These are phyloP conservation scores for Chloroceryle aenea DNA, from an alignment of 2,113 vertebrate genomes.

Conservation along the genomic window DNA sequence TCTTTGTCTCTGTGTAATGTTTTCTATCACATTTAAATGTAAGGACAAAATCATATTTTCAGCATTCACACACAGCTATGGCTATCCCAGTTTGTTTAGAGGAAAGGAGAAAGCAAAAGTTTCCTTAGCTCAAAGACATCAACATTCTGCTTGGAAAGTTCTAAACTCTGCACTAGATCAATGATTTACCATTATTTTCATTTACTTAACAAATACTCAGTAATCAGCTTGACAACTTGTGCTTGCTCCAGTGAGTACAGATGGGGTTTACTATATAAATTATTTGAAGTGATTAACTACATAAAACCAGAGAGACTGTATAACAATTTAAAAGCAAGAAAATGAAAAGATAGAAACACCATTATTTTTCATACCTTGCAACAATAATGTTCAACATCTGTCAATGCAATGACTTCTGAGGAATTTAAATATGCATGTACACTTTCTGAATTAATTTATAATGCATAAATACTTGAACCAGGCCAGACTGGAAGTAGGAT, in stretches of 20 bases:
- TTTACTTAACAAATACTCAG: not conserved
- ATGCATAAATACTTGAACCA: not conserved
- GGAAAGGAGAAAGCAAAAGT: not conserved
- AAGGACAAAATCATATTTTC: not conserved
- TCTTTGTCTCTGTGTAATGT: not conserved
- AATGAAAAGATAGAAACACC: not conserved
- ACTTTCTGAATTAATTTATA: not conserved
- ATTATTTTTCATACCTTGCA: not conserved
- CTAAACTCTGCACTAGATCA: not conserved
- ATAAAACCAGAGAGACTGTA: not conserved
- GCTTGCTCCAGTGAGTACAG: not conserved
- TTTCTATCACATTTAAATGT: not conserved
- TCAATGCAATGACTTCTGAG: not conserved
- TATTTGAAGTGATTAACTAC: not conserved
- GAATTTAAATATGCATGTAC: not conserved
- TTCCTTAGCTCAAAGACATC: not conserved
- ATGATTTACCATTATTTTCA: not conserved
- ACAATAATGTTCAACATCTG: not conserved
- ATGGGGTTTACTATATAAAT: not conserved
- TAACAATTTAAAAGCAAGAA: not conserved
- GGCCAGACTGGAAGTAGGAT: not conserved
- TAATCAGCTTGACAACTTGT: not conserved
- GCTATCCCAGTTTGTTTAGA: not conserved
- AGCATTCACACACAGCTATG: not conserved
- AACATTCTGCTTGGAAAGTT: not conserved